Evolutionary conservation across 2,888 invertebrate species (phyloP).

Genomic region (Shargacucullia verbasci): DNA sequence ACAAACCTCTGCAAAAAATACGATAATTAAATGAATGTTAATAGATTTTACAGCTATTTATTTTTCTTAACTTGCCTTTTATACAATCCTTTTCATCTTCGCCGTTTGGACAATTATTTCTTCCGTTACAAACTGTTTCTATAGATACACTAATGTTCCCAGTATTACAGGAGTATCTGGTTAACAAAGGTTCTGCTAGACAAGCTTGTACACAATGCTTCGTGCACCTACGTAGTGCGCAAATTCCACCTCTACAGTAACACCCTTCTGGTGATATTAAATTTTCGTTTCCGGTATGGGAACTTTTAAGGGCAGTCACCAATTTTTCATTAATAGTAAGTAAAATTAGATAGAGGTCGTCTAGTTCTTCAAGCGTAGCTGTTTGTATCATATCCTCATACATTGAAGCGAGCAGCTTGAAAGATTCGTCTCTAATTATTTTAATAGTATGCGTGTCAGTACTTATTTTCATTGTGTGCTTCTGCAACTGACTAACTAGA

Average conservation of each 20-base stretch:
- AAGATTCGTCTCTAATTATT: constrained; percentile 65
- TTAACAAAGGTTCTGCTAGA: constrained; percentile 65
- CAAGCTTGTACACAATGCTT: constrained; percentile 70
- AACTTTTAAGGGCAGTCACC: constrained; percentile 70
- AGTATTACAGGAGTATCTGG: constrained; percentile 65
- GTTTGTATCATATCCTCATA: constrained; percentile 63
- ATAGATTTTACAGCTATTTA: neutral
- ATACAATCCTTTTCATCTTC: constrained; percentile 76
- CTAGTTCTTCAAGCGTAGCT: constrained; percentile 52
- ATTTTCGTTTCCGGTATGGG: constrained; percentile 73
- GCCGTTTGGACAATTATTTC: constrained; percentile 68
- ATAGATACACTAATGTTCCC: constrained; percentile 61
- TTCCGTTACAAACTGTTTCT: constrained; percentile 72
- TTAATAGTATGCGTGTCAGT: constrained; percentile 57
- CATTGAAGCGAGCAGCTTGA: constrained; percentile 61
- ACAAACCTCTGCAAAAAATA: constrained; percentile 70
- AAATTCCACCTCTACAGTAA: constrained; percentile 67
- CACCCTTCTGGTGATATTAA: constrained; percentile 66
- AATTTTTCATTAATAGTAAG: constrained; percentile 67
- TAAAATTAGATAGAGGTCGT: constrained; percentile 66
- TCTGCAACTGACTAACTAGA: constrained; percentile 63
- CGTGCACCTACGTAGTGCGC: constrained; percentile 68
- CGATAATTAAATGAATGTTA: neutral
- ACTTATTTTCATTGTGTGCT: constrained; percentile 51
- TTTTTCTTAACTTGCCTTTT: constrained; percentile 60